phyloP scores from a whole-genome alignment of 2,888 invertebrate species.

The Bellardia pandia region DNA sequence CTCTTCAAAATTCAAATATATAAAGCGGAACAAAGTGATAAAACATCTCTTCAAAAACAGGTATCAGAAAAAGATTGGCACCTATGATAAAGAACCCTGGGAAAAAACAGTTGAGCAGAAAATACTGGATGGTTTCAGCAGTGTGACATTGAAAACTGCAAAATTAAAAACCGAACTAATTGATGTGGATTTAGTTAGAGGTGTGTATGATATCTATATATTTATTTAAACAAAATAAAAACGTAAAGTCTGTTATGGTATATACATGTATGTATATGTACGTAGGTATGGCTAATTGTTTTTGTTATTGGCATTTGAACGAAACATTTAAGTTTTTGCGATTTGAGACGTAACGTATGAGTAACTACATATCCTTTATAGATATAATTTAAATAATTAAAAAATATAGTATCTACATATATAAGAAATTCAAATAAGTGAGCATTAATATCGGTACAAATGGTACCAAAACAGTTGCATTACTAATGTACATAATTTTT shows the following conservation, averaged over 20 bases:
- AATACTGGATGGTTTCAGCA: conserved; percentile 93
- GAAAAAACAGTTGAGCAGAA: conserved; percentile 97
- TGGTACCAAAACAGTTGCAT: too few species aligned
- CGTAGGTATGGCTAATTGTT: too few species aligned
- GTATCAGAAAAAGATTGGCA: conserved; percentile 98
- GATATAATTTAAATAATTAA: too few species aligned
- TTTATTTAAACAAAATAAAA: background rate
- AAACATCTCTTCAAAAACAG: conserved; percentile 84
- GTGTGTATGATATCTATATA: conserved; percentile 83
- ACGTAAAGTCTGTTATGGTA: background rate
- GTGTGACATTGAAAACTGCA: conserved; percentile 91
- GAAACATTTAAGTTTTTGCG: too few species aligned
- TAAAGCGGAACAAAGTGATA: background rate
- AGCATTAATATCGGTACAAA: too few species aligned
- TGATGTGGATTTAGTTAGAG: conserved; percentile 97
- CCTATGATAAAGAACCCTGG: conserved; percentile 98
- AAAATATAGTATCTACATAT: too few species aligned
- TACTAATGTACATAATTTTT: too few species aligned
- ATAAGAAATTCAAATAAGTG: too few species aligned
- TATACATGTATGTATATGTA: too few species aligned
- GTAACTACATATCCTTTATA: too few species aligned
- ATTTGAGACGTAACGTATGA: too few species aligned
- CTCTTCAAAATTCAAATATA: background rate
- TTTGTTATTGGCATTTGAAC: too few species aligned
- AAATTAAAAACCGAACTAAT: conserved; percentile 96